These are phyloP conservation scores for Eurois occulta DNA, from an alignment of 2,888 invertebrate genomes.

Conservation along the genomic window DNA sequence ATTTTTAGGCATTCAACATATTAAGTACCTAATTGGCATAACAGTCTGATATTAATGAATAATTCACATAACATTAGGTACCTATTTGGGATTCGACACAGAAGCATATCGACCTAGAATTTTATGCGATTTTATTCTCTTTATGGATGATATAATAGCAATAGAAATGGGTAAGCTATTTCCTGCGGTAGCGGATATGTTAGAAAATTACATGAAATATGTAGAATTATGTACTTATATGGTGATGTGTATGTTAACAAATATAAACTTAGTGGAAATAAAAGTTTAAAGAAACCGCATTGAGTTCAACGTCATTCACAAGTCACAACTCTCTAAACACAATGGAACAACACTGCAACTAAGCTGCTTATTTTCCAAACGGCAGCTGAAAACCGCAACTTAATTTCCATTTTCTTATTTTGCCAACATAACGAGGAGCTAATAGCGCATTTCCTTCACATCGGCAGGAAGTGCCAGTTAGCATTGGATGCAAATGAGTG, in stretches of 20 bases:
- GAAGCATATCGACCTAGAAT: not conserved
- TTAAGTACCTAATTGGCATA: conserved; percentile 8
- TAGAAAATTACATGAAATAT: not conserved
- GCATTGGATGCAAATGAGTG: conserved; percentile 67
- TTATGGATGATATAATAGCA: not conserved
- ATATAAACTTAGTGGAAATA: not conserved
- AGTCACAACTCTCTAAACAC: conserved; percentile 4
- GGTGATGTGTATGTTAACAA: too few relatives aligned
- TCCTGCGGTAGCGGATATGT: not conserved
- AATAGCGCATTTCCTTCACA: conserved; percentile 58
- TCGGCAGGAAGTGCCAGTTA: conserved; percentile 59
- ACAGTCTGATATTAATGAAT: not conserved
- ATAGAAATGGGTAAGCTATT: not conserved
- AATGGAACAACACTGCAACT: conserved; percentile 16
- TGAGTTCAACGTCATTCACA: not conserved
- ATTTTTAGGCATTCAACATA: conserved; percentile 6
- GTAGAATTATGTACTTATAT: too few relatives aligned
- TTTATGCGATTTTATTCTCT: not conserved
- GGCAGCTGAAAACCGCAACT: conserved; percentile 12
- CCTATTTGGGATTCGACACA: conserved; percentile 6
- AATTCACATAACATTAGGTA: not conserved
- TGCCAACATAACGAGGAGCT: conserved; percentile 36
- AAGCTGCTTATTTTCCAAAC: conserved; percentile 1
- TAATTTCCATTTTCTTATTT: conserved; percentile 44
- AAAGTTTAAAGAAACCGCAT: not conserved